phyloP scores from a whole-genome alignment of 2,113 vertebrate genomes.

The Dinomys branickii region DNA sequence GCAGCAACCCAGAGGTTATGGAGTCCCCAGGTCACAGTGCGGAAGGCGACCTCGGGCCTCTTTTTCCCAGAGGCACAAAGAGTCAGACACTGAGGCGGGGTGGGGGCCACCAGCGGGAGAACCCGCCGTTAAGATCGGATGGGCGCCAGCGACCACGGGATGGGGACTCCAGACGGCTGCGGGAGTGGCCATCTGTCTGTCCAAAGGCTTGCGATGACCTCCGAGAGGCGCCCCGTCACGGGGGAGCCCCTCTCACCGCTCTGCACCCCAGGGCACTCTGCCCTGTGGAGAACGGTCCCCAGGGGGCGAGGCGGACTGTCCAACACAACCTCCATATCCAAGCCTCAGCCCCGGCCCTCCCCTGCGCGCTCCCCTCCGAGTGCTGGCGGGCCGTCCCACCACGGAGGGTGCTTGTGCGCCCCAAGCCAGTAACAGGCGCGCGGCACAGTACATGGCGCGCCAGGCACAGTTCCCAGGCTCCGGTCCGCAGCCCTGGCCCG shows the following conservation, averaged over 20 bases:
- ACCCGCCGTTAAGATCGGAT: neutral
- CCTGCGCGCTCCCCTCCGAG: neutral
- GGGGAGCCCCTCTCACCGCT: neutral
- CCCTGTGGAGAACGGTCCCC: too few relatives aligned
- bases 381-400: neutral
- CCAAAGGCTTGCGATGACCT: neutral
- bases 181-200: neutral
- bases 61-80: neutral
- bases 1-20: neutral
- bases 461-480: too few relatives aligned
- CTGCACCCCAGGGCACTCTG: neutral
- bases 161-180: neutral
- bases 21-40: neutral
- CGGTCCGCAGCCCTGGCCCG: neutral
- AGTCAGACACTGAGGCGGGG: neutral
- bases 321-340: neutral
- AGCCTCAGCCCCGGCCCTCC: neutral
- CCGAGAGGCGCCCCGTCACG: too few relatives aligned
- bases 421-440: neutral
- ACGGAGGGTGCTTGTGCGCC: neutral
- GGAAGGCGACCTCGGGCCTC: neutral
- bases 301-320: too few relatives aligned
- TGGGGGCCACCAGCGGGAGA: neutral
- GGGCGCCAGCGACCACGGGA: neutral
- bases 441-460: too few relatives aligned